phyloP scores from a whole-genome alignment of 2,888 invertebrate genomes.

The Pycnomerus fuliginosus region DNA sequence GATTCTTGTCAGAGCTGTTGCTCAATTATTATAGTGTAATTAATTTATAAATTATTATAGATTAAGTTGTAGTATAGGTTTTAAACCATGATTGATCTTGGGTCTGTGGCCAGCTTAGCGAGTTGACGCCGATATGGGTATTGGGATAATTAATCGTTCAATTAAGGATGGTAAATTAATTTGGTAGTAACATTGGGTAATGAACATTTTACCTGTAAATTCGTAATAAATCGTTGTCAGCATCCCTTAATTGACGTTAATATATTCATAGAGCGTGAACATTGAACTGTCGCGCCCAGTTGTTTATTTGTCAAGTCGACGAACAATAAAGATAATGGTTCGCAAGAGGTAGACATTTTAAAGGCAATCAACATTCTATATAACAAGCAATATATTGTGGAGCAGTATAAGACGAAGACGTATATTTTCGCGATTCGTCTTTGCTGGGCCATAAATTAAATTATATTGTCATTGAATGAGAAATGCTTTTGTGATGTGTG shows the following conservation, averaged over 20 bases:
- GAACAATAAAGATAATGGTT: slow-evolving; percentile 46
- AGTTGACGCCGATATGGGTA: slow-evolving; percentile 9
- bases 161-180: slow-evolving; percentile 17
- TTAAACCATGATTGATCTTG: too few relatives aligned
- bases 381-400: slow-evolving; percentile 34
- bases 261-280: slow-evolving; percentile 38
- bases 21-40: too few relatives aligned
- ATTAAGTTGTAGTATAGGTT: too few relatives aligned
- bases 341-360: slow-evolving; percentile 41
- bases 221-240: slow-evolving; percentile 25
- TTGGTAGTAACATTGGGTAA: slow-evolving; percentile 11
- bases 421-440: slow-evolving; percentile 18
- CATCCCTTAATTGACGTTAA: slow-evolving; percentile 34
- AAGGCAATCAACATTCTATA: slow-evolving; percentile 42
- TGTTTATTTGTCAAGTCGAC: slow-evolving; percentile 44
- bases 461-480: slow-evolving; percentile 22
- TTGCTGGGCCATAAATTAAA: slow-evolving; percentile 21
- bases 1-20: too few relatives aligned
- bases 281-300: slow-evolving; percentile 39
- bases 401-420: slow-evolving; percentile 16
- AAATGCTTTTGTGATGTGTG: slow-evolving; percentile 23
- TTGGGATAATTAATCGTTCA: slow-evolving; percentile 16
- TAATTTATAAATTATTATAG: too few relatives aligned
- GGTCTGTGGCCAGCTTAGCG: too few relatives aligned
- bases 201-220: slow-evolving; percentile 24